phyloP scores from a whole-genome alignment of 1,140 invertebrate species.

The Drosophila burlai region DNA sequence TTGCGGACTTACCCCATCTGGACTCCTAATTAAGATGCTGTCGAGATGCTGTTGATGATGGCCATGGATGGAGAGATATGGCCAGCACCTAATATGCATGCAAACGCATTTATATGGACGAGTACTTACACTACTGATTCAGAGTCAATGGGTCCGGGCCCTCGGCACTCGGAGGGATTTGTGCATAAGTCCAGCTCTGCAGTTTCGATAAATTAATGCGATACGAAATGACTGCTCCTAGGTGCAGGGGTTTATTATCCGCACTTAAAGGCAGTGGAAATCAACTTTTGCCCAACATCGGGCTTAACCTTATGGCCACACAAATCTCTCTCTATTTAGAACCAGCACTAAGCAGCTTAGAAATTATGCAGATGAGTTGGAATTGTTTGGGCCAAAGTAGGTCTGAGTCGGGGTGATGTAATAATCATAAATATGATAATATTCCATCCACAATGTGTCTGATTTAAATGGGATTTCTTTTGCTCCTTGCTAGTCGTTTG shows the following conservation, averaged over 20 bases:
- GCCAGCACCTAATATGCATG: slow-evolving; percentile 47
- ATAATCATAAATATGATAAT: slow-evolving; percentile 70
- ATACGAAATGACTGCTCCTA: slow-evolving; percentile 2
- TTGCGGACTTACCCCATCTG: slow-evolving; percentile 59
- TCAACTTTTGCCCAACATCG: slow-evolving; percentile 16
- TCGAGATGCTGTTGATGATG: slow-evolving; percentile 57
- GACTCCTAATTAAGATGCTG: slow-evolving; percentile 79
- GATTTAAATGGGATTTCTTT: slow-evolving; percentile 64
- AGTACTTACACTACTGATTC: slow-evolving; percentile 35
- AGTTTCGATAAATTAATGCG: slow-evolving; percentile 37
- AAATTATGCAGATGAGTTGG: slow-evolving; percentile 72
- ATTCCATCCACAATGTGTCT: slow-evolving; percentile 53
- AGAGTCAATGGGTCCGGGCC: slow-evolving; percentile 15
- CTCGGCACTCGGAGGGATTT: slow-evolving; percentile 1
- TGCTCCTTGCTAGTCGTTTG: slow-evolving; percentile 3
- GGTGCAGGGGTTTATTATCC: slow-evolving; percentile 15
- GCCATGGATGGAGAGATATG: slow-evolving; percentile 28
- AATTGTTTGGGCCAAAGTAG: slow-evolving; percentile 43
- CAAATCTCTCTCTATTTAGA: slow-evolving; percentile 13
- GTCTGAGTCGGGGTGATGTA: slow-evolving; percentile 18
- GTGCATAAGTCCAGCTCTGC: neutral
- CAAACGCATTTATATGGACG: slow-evolving; percentile 35
- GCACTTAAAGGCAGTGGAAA: slow-evolving; percentile 15
- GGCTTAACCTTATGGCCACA: slow-evolving; percentile 11
- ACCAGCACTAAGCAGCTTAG: slow-evolving; percentile 56